Percentiles rank a stretch among this genome's conserved stretches.
phyloP scores from a whole-genome alignment of 2,888 invertebrate genomes.

The Ochropacha duplaris region DNA sequence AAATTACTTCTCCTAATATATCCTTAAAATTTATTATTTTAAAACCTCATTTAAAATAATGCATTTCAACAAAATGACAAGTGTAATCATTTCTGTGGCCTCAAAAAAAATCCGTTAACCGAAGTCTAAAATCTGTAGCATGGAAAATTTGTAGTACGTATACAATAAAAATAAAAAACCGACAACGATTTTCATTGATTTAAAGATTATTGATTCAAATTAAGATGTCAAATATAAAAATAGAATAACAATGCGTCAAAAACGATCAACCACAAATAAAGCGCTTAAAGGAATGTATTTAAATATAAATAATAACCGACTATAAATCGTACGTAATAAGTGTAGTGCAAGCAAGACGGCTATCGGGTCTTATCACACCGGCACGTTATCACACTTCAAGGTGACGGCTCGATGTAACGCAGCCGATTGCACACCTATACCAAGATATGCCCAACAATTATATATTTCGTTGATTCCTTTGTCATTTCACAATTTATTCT shows the following conservation, averaged over 20 bases:
- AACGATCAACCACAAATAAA: not conserved
- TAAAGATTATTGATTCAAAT: not conserved
- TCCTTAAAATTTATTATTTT: not conserved
- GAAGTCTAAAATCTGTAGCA: no score
- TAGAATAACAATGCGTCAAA: not conserved
- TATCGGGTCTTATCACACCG: conserved; percentile 56
- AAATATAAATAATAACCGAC: not conserved
- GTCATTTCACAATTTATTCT: conserved; percentile 30
- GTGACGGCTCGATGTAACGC: conserved; percentile 71
- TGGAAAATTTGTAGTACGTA: no score
- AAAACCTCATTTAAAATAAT: no score
- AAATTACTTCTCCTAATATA: not conserved
- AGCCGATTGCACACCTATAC: conserved; percentile 56
- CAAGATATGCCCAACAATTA: conserved; percentile 51
- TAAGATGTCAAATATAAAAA: not conserved
- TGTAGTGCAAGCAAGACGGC: conserved; percentile 5
- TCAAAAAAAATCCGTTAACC: no score
- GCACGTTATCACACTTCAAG: conserved; percentile 73
- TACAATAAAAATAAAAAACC: not conserved
- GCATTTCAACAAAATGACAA: no score
- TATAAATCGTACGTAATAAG: not conserved
- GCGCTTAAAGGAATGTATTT: not conserved
- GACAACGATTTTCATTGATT: not conserved
- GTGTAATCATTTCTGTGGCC: no score
- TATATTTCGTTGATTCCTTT: conserved; percentile 37